A percentile compares a stretch with the other conserved stretches of the same genome.
Conservation (phyloP, 1,140 invertebrate genomes). For the Cryptotermes secundus region DNA sequence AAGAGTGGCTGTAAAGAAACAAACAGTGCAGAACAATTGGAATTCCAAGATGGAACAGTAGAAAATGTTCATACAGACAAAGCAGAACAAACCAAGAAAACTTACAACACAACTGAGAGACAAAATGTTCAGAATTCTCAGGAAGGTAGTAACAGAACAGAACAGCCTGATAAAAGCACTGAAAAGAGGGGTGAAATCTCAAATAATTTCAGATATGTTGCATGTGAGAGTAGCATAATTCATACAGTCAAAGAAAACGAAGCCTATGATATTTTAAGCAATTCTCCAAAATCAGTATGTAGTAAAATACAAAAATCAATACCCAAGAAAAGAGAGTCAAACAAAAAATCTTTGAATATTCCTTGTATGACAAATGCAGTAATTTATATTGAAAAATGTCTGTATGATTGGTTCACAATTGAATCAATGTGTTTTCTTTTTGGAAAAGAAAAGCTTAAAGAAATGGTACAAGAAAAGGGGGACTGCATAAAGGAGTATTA, state of each 20-base stretch:
- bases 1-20: neutral
- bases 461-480: conserved; percentile 55
- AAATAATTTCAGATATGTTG: neutral
- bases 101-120: neutral
- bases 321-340: neutral
- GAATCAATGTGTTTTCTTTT: conserved; percentile 57
- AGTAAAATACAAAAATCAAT: neutral
- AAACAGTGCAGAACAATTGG: neutral
- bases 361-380: neutral
- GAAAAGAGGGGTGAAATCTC: neutral
- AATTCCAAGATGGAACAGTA: neutral
- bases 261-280: conserved; percentile 3
- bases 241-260: neutral
- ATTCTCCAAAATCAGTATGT: neutral
- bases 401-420: conserved; percentile 60
- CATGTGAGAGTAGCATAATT: neutral
- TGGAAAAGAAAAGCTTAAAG: conserved; percentile 56
- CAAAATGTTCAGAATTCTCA: neutral
- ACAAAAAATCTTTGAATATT: neutral
- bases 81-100: neutral
- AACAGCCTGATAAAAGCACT: neutral
- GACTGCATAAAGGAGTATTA: conserved; percentile 53
- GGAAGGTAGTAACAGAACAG: neutral
- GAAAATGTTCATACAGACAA: neutral
- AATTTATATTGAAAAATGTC: conserved; percentile 50